Evolutionary conservation across 2,797 vertebrate genomes (phyloP).

Genomic region (Enteromius trimaculatus): DNA sequence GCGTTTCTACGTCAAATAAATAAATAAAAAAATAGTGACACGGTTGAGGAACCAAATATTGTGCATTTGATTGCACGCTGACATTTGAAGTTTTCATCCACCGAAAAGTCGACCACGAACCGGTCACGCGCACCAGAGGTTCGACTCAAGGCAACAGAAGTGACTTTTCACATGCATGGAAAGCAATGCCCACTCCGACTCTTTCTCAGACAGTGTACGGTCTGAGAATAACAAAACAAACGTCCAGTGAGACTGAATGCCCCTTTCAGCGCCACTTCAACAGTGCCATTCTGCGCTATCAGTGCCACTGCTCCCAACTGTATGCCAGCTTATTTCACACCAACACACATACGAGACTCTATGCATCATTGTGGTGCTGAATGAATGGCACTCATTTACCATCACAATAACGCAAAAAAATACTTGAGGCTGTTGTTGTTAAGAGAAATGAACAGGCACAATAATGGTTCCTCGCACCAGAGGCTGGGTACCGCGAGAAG

Average conservation of each 20-base stretch:
- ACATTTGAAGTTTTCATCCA: constrained; percentile 13
- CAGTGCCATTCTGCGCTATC: constrained; percentile 70
- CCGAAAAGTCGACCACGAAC: constrained; percentile 22
- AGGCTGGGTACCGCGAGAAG: neutral
- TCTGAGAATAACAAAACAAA: constrained; percentile 61
- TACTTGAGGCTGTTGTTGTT: neutral
- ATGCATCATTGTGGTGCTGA: constrained; percentile 19
- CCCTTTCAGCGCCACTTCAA: constrained; percentile 65
- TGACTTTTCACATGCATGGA: constrained; percentile 27
- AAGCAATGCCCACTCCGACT: constrained; percentile 47
- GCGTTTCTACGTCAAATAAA: neutral
- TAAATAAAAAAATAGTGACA: neutral
- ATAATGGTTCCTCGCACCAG: neutral
- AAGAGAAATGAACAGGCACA: neutral
- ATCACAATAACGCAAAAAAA: constrained; percentile 1
- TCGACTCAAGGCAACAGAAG: constrained; percentile 34
- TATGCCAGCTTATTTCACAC: constrained; percentile 3
- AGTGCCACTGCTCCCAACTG: constrained; percentile 42
- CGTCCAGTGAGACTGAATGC: constrained; percentile 57
- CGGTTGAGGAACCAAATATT: neutral
- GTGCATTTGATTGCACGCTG: constrained; percentile 16
- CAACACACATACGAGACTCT: constrained; percentile 20
- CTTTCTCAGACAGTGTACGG: constrained; percentile 49
- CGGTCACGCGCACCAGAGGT: constrained; percentile 1
- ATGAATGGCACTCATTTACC: constrained; percentile 6